Conservation (phyloP, 1,140 invertebrate genomes). For the Apolygus lucorum region DNA sequence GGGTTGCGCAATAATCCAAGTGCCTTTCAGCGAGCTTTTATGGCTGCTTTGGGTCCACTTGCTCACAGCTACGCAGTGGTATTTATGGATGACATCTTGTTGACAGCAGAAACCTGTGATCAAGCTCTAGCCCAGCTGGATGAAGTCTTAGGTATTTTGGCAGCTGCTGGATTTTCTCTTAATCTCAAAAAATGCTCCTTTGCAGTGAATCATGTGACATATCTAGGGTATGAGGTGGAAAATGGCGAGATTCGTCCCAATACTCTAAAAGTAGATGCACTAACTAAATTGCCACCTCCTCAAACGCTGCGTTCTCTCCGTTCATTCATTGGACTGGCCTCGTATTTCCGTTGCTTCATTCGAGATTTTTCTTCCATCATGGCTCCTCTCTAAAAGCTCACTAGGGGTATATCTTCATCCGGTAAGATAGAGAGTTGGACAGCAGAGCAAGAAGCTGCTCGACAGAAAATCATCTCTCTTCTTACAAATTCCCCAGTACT, state of each 20-base stretch:
- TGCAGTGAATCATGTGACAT: slow-evolving; percentile 33
- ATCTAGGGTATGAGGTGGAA: slow-evolving; percentile 34
- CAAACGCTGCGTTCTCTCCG: slow-evolving; percentile 33
- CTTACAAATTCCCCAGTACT: slow-evolving; percentile 35
- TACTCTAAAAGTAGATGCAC: slow-evolving; percentile 28
- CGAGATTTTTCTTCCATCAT: slow-evolving; percentile 33
- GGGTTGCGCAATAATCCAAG: slow-evolving; percentile 41
- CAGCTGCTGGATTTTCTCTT: slow-evolving; percentile 18
- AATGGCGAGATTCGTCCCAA: slow-evolving; percentile 30
- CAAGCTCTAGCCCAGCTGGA: slow-evolving; percentile 16
- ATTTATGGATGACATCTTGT: neutral
- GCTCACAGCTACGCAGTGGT: neutral
- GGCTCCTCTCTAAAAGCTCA: slow-evolving; percentile 31
- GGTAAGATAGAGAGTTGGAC: neutral
- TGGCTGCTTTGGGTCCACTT: slow-evolving; percentile 22
- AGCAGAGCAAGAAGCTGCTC: neutral
- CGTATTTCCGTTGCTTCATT: slow-evolving; percentile 37
- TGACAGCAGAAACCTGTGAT: slow-evolving; percentile 10
- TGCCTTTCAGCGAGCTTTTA: slow-evolving; percentile 41
- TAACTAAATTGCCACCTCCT: slow-evolving; percentile 30
- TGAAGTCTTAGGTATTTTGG: slow-evolving; percentile 16
- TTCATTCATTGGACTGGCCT: slow-evolving; percentile 32
- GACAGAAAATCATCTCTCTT: neutral
- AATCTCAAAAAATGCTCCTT: slow-evolving; percentile 36
- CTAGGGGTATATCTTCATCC: neutral